These are phyloP conservation scores for Staurois parvus DNA, from an alignment of 2,797 vertebrate genomes.

Conservation along the genomic window DNA sequence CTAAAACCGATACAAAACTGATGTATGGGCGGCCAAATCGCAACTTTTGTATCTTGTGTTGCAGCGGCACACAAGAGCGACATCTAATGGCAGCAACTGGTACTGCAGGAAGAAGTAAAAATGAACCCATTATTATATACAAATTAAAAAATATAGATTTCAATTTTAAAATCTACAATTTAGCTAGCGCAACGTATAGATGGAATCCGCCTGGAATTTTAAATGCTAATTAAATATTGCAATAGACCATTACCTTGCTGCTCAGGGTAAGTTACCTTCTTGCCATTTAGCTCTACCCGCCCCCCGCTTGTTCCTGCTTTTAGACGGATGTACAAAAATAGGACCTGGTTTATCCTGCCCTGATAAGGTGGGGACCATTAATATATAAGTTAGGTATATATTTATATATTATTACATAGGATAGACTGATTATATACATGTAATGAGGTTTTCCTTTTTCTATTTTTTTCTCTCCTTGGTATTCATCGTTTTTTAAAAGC, in stretches of 20 bases:
- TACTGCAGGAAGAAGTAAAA: background rate
- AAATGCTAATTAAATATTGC: background rate
- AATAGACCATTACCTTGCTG: background rate
- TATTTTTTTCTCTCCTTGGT: background rate
- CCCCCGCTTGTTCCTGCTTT: background rate
- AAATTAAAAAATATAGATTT: background rate
- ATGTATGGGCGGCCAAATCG: too few relatives aligned
- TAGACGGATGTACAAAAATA: slow-evolving; percentile 53
- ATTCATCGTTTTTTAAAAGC: slow-evolving; percentile 23
- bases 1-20: too few relatives aligned
- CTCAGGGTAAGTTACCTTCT: background rate
- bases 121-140: background rate
- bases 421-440: slow-evolving; percentile 44
- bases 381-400: slow-evolving; percentile 31
- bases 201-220: background rate
- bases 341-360: slow-evolving; percentile 15
- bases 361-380: slow-evolving; percentile 11
- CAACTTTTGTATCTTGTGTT: too few relatives aligned
- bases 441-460: slow-evolving; percentile 14
- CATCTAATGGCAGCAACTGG: background rate
- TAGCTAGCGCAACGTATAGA: background rate
- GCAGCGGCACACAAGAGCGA: background rate
- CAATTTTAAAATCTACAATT: background rate
- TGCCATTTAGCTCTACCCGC: background rate
- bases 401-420: slow-evolving; percentile 59